Conservation (phyloP, 2,797 vertebrate genomes). For the Catamblyrhynchus diadema region DNA sequence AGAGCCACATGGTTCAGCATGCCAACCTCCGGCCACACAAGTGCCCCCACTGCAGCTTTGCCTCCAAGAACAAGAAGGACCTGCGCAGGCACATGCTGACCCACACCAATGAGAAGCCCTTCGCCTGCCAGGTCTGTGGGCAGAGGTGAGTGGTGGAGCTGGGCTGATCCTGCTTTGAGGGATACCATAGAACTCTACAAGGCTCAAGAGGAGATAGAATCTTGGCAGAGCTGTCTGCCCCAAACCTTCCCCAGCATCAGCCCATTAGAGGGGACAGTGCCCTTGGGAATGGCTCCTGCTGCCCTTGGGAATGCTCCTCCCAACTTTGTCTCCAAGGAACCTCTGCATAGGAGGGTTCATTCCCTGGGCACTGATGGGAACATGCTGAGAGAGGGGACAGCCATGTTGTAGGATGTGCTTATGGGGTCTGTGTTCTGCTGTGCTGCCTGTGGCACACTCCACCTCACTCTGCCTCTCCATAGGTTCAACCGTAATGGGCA, state of each 20-base stretch:
- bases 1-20: slow-evolving; percentile 92
- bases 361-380: background rate
- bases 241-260: fast-evolving
- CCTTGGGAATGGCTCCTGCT: background rate
- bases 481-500: slow-evolving; percentile 98
- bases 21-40: slow-evolving; percentile 93
- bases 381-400: background rate
- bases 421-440: fast-evolving
- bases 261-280: background rate
- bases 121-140: slow-evolving; percentile 89
- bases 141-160: slow-evolving; percentile 81
- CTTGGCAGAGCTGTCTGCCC: background rate
- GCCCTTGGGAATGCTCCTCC: too few relatives aligned
- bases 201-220: background rate
- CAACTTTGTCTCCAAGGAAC: background rate
- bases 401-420: fast-evolving
- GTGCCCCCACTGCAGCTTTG: slow-evolving; percentile 94
- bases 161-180: background rate
- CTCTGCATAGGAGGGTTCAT: background rate
- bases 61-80: slow-evolving; percentile 99
- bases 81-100: slow-evolving; percentile 93
- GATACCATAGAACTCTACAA: background rate
- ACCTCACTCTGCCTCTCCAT: background rate
- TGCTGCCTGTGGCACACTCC: background rate
- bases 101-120: slow-evolving; percentile 98